These are phyloP conservation scores for Myopa testacea DNA, from an alignment of 2,888 invertebrate genomes.

Conservation along the genomic window DNA sequence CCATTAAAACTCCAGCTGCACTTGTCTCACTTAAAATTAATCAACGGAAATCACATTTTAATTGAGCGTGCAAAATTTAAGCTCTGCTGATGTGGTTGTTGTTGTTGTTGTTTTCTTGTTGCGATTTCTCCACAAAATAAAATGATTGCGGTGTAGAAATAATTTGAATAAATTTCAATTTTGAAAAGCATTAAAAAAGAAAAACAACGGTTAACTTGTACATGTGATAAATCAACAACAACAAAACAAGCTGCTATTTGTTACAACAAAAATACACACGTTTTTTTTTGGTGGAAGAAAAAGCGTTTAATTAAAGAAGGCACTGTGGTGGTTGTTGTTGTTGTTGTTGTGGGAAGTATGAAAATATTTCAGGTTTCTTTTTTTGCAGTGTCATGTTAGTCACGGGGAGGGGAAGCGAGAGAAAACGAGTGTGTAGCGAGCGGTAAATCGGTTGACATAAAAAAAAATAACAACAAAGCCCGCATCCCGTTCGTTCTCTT, in stretches of 20 bases:
- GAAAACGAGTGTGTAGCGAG: neutral
- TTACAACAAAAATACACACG: no score
- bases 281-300: no score
- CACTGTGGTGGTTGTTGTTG: neutral
- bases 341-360: neutral
- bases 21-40: constrained; percentile 29
- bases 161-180: neutral
- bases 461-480: neutral
- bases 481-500: no score
- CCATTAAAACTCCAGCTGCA: neutral
- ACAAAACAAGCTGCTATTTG: no score
- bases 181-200: neutral
- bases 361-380: no score
- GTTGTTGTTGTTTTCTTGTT: neutral
- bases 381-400: no score
- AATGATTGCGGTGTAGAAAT: neutral
- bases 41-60: constrained; percentile 33
- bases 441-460: neutral
- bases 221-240: no score
- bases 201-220: no score
- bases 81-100: neutral
- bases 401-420: neutral
- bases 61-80: constrained; percentile 28
- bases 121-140: neutral
- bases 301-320: neutral